These are phyloP conservation scores for Gnatocerus cornutus DNA, from an alignment of 2,888 invertebrate genomes.

Conservation along the genomic window DNA sequence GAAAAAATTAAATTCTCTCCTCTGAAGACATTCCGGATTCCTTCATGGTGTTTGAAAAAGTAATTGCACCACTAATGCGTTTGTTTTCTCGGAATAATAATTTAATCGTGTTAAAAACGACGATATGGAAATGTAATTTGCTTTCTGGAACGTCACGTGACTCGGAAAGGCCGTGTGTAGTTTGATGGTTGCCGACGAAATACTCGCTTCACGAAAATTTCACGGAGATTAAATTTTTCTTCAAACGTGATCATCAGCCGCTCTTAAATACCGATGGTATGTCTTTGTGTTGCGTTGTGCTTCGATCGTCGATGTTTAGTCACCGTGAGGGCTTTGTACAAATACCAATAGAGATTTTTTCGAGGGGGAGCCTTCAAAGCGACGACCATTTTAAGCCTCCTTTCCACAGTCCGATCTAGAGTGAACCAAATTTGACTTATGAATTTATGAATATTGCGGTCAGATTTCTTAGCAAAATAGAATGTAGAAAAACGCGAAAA, in stretches of 20 bases:
- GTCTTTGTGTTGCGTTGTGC: constrained; percentile 51
- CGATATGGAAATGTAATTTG: constrained; percentile 43
- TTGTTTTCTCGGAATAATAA: constrained; percentile 47
- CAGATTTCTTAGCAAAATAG: no score
- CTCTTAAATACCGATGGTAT: constrained; percentile 52
- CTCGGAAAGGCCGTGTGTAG: constrained; percentile 18
- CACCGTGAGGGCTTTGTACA: constrained; percentile 40
- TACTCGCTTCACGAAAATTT: constrained; percentile 55
- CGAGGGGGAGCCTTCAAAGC: constrained; percentile 18
- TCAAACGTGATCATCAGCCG: constrained; percentile 53
- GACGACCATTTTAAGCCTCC: neutral
- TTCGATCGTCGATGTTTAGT: constrained; percentile 46
- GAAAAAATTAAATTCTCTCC: constrained; percentile 40
- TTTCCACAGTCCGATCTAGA: no score
- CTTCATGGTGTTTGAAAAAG: constrained; percentile 43
- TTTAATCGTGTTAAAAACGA: constrained; percentile 44
- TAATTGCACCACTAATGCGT: constrained; percentile 46
- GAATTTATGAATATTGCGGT: no score
- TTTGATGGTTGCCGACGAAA: constrained; percentile 51
- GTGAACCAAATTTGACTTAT: no score
- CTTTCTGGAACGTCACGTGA: constrained; percentile 33
- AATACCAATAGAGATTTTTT: constrained; percentile 10
- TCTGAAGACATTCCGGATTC: constrained; percentile 30
- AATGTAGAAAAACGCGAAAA: no score
- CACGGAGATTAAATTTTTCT: constrained; percentile 55